Evolutionary conservation across 1,140 invertebrate genomes (phyloP), one percentile per base, ranked within the genome.

Genomic region (Drosophila equinoxialis): DNA sequence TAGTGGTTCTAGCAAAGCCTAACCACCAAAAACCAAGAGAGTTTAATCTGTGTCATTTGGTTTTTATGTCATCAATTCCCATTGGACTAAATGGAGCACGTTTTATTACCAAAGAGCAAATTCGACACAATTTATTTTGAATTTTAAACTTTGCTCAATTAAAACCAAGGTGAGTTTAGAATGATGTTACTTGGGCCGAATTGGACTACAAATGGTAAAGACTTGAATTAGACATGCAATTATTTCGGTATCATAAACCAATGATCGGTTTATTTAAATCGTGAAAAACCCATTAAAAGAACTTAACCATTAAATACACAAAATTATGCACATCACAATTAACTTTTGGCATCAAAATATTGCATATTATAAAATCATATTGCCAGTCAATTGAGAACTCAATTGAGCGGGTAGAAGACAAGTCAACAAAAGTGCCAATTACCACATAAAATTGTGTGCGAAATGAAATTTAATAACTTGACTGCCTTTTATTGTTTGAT

Each of bases 41-140:
- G 60, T 64, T 30, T 69, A 69, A 76, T 69, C 41, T 66, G 69
- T 69, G 62, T 26, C 14, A 41, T 14, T 35, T n/a, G 37, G 14
- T 35, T 70, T 57, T 57, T 11, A 23, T 51, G 45, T 51, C 45
- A 23, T 20, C 17, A 51, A 51, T 51, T 20, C 45, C 14, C 45
- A 8, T 48, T 17, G 45, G 14, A 17, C 14, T 2, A 45, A 45
- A 45, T 14, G 6, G 7, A 48, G 0, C 45, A 48, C 45, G 8
- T 51, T 51, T 51, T 51, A 51, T n/a, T 51, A 5, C 5, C 45
- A 51, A 51, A 48, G n/a, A 30, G 42, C 42, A 17, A 14, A 48
- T 30, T 6, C 30, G 6, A 30, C 30, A 30, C 5, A 6, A 30
- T 30, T 30, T 30, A 30, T 30, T 30, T 30, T 30, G 30, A 30